Conservation (phyloP, 1,140 invertebrate genomes). For the Glomeris maerens region DNA sequence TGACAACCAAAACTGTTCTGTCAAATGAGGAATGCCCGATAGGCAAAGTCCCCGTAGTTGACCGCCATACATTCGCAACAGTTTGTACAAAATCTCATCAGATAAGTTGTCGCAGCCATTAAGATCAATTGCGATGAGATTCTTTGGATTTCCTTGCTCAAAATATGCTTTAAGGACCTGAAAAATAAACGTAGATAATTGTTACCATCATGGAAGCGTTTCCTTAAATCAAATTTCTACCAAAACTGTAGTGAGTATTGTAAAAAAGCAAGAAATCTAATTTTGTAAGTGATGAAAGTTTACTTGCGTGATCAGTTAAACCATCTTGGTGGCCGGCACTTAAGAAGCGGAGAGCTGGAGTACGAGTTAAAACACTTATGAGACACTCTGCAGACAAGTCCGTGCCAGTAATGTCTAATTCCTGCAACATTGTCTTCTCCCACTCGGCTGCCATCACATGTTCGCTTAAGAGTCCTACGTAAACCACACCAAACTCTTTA, state of each 20-base stretch:
- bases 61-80: constrained; percentile 71
- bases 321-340: constrained; percentile 93
- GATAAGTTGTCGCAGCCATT: constrained; percentile 88
- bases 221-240: too few relatives aligned
- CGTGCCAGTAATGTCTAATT: constrained; percentile 92
- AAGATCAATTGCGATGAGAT: constrained; percentile 76
- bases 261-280: too few relatives aligned
- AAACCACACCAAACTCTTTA: neutral
- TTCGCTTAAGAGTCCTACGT: constrained; percentile 65
- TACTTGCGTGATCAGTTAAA: constrained; percentile 72
- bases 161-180: constrained; percentile 73
- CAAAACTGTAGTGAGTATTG: too few relatives aligned
- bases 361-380: constrained; percentile 75
- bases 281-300: too few relatives aligned
- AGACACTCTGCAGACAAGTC: constrained; percentile 88
- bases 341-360: constrained; percentile 75
- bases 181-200: constrained; percentile 16
- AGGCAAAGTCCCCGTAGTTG: constrained; percentile 75
- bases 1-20: constrained; percentile 90
- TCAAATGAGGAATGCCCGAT: constrained; percentile 93
- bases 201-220: constrained; percentile 3
- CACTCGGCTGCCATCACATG: constrained; percentile 90
- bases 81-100: constrained; percentile 81
- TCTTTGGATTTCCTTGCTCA: constrained; percentile 70
- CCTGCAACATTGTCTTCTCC: constrained; percentile 87